Conservation (phyloP, 1,140 invertebrate genomes). For the Venturia canescens region DNA sequence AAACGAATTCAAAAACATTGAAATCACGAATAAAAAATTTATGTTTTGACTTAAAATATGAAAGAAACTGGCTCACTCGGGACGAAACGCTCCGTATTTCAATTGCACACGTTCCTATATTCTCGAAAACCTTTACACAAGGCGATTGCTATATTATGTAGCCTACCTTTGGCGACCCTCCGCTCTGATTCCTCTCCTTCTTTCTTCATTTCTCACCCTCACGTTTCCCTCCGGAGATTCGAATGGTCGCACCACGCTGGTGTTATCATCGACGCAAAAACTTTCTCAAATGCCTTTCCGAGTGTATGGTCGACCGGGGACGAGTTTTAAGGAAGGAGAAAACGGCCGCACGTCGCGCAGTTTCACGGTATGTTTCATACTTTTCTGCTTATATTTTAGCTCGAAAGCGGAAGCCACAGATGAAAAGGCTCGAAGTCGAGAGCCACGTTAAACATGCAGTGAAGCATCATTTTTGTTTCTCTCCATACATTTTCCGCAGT, state of each 20-base stretch:
- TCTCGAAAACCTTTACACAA: slow-evolving; percentile 11
- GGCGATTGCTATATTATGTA: slow-evolving; percentile 18
- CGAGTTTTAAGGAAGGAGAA: slow-evolving; percentile 42
- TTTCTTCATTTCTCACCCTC: slow-evolving; percentile 9
- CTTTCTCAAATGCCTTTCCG: slow-evolving; percentile 35
- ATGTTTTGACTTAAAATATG: no score
- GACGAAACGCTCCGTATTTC: slow-evolving; percentile 14
- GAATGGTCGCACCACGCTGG: slow-evolving; percentile 22
- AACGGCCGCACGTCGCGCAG: neutral
- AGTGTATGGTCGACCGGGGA: slow-evolving; percentile 30
- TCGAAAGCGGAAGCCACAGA: slow-evolving; percentile 21
- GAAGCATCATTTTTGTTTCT: no score
- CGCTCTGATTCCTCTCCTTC: slow-evolving; percentile 18
- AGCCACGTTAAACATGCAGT: no score
- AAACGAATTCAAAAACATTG: no score
- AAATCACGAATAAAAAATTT: no score
- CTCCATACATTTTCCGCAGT: no score
- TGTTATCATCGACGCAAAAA: slow-evolving; percentile 41
- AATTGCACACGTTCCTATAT: slow-evolving; percentile 16
- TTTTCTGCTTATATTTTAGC: slow-evolving; percentile 39
- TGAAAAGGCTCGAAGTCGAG: slow-evolving; percentile 22
- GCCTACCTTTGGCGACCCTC: slow-evolving; percentile 32
- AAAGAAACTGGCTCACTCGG: neutral
- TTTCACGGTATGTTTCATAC: slow-evolving; percentile 31
- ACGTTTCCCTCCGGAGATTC: slow-evolving; percentile 32